Conservation (phyloP, 2,888 invertebrate species). For the Drosophila neotestacea region DNA sequence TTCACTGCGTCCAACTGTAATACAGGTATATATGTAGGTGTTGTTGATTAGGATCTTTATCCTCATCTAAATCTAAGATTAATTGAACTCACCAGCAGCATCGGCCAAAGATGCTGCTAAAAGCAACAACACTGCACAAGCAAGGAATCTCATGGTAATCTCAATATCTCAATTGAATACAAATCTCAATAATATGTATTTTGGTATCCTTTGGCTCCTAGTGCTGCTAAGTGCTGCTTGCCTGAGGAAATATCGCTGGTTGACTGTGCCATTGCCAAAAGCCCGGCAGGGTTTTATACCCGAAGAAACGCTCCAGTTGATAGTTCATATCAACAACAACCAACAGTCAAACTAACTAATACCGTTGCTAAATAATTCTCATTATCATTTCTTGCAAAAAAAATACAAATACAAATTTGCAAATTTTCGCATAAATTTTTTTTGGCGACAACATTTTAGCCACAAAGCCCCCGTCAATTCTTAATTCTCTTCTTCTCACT, state of each 20-base stretch:
- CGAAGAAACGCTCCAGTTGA: conserved; percentile 49
- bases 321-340: conserved; percentile 28
- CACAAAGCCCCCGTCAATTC: conserved; percentile 3
- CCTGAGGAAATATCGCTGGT: conserved; percentile 56
- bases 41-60: background rate
- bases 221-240: conserved; percentile 42
- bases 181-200: conserved; percentile 1
- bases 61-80: background rate
- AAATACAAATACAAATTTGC: conserved; percentile 43
- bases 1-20: conserved; percentile 35
- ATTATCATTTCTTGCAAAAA: conserved; percentile 63
- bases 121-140: conserved; percentile 49
- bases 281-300: conserved; percentile 63
- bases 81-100: conserved; percentile 59
- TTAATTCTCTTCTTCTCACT: background rate
- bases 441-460: conserved; percentile 29
- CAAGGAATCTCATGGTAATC: conserved; percentile 52
- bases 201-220: conserved; percentile 29
- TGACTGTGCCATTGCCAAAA: conserved; percentile 66
- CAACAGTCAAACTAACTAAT: conserved; percentile 17
- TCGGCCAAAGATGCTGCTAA: conserved; percentile 46
- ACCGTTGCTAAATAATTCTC: conserved; percentile 51
- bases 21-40: background rate
- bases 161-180: background rate
- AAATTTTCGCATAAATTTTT: conserved; percentile 72